Percentiles rank a stretch among this genome's conserved stretches.
Conservation (phyloP, 1,140 invertebrate genomes). For the Sycobia sp. region DNA sequence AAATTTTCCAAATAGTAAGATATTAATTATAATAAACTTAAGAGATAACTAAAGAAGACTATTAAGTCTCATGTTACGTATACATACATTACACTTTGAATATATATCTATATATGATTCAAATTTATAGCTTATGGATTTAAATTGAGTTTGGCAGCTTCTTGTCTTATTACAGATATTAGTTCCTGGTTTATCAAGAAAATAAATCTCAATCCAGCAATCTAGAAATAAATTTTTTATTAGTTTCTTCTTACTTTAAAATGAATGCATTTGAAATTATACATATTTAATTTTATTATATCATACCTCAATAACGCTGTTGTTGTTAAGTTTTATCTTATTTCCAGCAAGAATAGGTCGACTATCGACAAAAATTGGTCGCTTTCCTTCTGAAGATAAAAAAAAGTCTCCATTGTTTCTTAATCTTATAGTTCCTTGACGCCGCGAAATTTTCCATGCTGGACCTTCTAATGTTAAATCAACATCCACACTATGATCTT, state of each 20-base stretch:
- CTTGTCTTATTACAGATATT: constrained; percentile 82
- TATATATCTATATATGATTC: background rate
- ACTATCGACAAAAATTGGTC: constrained; percentile 93
- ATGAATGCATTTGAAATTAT: background rate
- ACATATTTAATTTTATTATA: background rate
- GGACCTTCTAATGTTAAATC: constrained; percentile 92
- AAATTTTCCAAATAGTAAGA: background rate
- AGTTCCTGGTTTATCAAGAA: constrained; percentile 93
- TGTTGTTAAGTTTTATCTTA: constrained; percentile 88
- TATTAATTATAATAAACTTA: no score
- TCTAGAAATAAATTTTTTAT: constrained; percentile 62
- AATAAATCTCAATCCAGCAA: constrained; percentile 87
- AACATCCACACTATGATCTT: constrained; percentile 90
- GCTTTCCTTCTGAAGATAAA: constrained; percentile 92
- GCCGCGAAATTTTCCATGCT: constrained; percentile 81
- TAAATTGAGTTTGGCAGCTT: constrained; percentile 75
- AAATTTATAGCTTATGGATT: constrained; percentile 46
- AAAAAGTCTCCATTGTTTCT: constrained; percentile 93
- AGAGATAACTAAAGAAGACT: no score
- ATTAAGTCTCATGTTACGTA: no score
- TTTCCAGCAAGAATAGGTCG: constrained; percentile 84
- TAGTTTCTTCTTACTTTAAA: background rate
- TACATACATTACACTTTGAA: background rate
- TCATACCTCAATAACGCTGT: constrained; percentile 90
- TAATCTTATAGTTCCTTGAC: constrained; percentile 88